Evolutionary conservation across 2,888 invertebrate genomes (phyloP).

Genomic region (Melieria omissa): DNA sequence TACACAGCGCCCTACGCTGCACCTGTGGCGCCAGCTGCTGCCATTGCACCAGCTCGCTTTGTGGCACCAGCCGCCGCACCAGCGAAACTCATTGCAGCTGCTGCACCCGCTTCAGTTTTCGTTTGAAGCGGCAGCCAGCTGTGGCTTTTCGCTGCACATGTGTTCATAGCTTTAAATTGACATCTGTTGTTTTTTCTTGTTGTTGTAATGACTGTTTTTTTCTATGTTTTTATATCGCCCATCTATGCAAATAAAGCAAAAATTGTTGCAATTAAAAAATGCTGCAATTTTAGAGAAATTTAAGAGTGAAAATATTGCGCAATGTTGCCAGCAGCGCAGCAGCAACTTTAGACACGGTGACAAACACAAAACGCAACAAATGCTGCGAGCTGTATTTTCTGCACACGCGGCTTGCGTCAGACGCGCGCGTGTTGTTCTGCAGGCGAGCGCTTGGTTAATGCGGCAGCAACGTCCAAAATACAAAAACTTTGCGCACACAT

Average conservation of each 20-base stretch:
- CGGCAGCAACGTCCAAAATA: too few relatives aligned
- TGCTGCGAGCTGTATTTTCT: too few relatives aligned
- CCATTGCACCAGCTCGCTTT: constrained; percentile 28
- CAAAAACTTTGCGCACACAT: too few relatives aligned
- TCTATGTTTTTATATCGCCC: not conserved
- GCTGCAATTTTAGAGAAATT: too few relatives aligned
- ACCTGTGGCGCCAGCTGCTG: constrained; percentile 30
- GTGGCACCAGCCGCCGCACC: constrained; percentile 38
- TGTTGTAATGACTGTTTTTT: constrained; percentile 13
- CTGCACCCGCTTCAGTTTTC: constrained; percentile 22
- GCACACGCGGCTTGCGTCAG: too few relatives aligned
- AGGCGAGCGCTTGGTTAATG: too few relatives aligned
- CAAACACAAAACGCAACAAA: too few relatives aligned
- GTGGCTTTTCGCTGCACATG: not conserved
- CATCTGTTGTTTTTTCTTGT: constrained; percentile 17
- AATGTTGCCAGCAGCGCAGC: too few relatives aligned
- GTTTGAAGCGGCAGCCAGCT: not conserved
- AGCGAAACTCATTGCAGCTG: constrained; percentile 14
- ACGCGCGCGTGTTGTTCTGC: too few relatives aligned
- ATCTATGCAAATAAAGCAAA: not conserved
- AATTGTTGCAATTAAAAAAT: too few relatives aligned
- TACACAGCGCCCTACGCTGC: constrained; percentile 48
- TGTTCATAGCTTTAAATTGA: constrained; percentile 22
- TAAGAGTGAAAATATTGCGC: too few relatives aligned
- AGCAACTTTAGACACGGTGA: too few relatives aligned